Base-by-base conservation (phyloP, 1,140 invertebrate genomes). In the Drosophila parabipectinata region DNA sequence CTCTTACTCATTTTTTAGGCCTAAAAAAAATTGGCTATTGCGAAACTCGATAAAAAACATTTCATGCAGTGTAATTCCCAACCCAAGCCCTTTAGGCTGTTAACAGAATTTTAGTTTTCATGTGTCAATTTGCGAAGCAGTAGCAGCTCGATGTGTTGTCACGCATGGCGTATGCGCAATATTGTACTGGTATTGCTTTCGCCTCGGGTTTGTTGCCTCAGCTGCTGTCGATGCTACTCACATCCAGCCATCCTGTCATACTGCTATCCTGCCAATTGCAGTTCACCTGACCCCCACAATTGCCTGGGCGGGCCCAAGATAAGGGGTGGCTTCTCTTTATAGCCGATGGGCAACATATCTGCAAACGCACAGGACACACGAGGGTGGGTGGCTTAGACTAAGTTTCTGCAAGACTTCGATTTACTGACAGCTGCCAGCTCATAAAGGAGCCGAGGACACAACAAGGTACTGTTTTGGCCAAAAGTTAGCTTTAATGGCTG, bases 201-300 rank as follows among this genome's bases (percentile, higher is more conserved):
- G 51, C 18, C 45, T 28, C 34, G 54, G 51, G 34, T 34, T 45
- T 58, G 30, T 50, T 75, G 53, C 66, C 44, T 30, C 77, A 74
- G 62, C 62, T 68, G 72, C 61, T 67, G 44, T 24, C 34, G 34
- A 37, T 37, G 34, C 10, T 37, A 37, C 34, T n/a, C 34, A 37
- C 34, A 37, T n/a, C 10, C 18, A 54, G 39, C 24, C 55, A 3
- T 37, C 18, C 28, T 53, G 21, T 58, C 61, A 48, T 41, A 12
- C 39, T 15, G 77, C 8, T 37, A 37, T 37, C 34, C 81, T 63
- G 82, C 58, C 81, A 87, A 87, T 87, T 87, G 82, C 83, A 87
- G 61, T 78, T 72, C 45, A 78, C 78, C 69, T 76, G 74, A 78
- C 71, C 51, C 71, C 78, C 54, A 64, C 78, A 88, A 79, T 76